Base-by-base conservation (phyloP, 1,140 invertebrate species). In the Drosophila willistoni region DNA sequence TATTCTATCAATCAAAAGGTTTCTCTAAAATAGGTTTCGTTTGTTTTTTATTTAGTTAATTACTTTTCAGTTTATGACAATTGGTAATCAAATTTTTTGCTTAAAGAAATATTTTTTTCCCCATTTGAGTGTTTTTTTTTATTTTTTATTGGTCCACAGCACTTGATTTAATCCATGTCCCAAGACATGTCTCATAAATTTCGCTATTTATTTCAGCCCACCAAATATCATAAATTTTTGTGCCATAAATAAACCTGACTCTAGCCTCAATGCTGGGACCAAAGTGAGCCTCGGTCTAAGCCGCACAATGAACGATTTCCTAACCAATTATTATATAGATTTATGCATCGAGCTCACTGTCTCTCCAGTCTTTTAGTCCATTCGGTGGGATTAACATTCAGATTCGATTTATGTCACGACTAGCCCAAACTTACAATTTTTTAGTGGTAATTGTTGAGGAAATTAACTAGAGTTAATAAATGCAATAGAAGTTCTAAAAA, bases 271-370 rank as follows among this genome's bases (percentile, higher is more conserved):
- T 29, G 29, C 29, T 29, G 29, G 29, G 29, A 29, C 54, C 62
- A 33, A 65, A 68, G 62, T 54, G 17, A 62, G 67, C 54, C 41
- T 36, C 65, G 78, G 64, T 79, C 29, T 34, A 61, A 73, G 77
- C 67, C 69, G 56, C 59, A 66, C 83, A 81, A 60, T 87, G 82
- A 85, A 87, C 82, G 71, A 79, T 79, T 82, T 81, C 78, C 78
- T 85, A 86, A 85, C 63, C 81, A 85, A 87, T 85, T 85, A 87
- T 82, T 82, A 68, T 66, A 60, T 81, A 64, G 66, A 77, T 77
- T 77, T 77, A 77, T 77, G 73, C 59, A 59, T 39, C 36, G 4
- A 36, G 34, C 36, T 36, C 10, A 9, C 34, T 36, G 34, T 36
- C 9, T 36, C 19, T 19, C 12, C 17, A 47, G 10, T 60, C 12